phyloP scores from a whole-genome alignment of 2,113 vertebrate genomes.

The Leptosomus discolor region DNA sequence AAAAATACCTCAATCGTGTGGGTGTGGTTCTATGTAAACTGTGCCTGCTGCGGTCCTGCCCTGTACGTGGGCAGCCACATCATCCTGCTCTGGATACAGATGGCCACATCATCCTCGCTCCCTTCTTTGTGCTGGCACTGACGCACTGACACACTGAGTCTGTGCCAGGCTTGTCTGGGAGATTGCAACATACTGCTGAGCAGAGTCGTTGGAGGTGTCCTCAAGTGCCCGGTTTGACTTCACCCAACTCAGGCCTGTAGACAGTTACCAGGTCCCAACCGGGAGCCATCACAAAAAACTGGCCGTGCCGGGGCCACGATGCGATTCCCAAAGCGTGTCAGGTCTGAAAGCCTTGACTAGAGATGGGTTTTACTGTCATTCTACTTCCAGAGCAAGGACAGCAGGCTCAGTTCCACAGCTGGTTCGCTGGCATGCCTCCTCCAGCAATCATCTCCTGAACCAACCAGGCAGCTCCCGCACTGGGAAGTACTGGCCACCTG shows the following conservation, averaged over 20 bases:
- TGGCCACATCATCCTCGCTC: not conserved
- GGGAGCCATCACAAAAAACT: rapidly evolving
- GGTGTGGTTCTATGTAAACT: not conserved
- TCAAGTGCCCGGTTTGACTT: not conserved
- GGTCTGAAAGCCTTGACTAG: not conserved
- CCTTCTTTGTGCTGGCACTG: not conserved
- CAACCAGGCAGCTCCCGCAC: not conserved
- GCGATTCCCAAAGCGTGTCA: not conserved
- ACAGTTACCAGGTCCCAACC: not conserved
- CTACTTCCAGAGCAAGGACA: not conserved
- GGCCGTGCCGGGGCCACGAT: rapidly evolving
- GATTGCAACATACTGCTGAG: not conserved
- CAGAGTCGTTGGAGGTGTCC: not conserved
- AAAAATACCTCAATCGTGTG: not conserved
- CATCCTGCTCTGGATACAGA: not conserved
- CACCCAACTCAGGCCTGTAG: not conserved
- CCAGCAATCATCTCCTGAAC: not conserved
- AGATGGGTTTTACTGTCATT: not conserved
- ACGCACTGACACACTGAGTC: rapidly evolving
- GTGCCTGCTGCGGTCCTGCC: not conserved
- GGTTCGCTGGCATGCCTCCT: not conserved
- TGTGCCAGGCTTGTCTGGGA: not conserved
- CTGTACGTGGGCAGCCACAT: not conserved
- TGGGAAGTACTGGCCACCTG: rapidly evolving
- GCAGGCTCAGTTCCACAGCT: not conserved